Percentiles rank a stretch among this genome's conserved stretches.
These are phyloP conservation scores for Echinops telfairi DNA, from an alignment of 2,113 vertebrate genomes.

Conservation along the genomic window DNA sequence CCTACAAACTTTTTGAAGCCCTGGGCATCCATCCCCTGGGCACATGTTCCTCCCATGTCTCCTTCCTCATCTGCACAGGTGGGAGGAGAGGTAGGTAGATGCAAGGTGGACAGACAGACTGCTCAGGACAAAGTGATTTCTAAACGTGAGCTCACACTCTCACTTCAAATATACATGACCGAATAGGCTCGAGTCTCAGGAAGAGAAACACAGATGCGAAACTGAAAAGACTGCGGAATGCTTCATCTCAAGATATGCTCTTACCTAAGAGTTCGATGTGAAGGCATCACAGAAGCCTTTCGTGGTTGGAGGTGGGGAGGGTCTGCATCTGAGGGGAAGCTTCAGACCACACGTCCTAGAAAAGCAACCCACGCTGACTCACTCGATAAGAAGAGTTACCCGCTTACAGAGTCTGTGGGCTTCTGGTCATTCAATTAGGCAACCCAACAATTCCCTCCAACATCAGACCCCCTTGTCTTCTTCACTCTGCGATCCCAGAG, in stretches of 20 bases:
- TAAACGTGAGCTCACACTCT: neutral
- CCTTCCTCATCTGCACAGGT: accelerated
- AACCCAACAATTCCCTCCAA: neutral
- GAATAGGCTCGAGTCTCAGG: neutral
- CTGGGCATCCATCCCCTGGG: too few relatives aligned
- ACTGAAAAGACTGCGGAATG: neutral
- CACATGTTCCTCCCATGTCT: too few relatives aligned
- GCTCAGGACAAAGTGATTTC: neutral
- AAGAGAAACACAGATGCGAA: neutral
- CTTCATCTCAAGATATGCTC: constrained; percentile 25
- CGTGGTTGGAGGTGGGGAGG: neutral
- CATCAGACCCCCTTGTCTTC: neutral
- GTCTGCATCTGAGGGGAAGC: neutral
- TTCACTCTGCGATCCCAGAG: neutral
- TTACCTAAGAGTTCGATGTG: neutral
- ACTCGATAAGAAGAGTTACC: neutral
- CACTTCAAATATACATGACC: neutral
- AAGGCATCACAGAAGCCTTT: neutral
- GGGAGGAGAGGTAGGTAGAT: accelerated
- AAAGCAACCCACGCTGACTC: neutral
- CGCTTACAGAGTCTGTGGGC: neutral
- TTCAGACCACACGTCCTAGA: neutral
- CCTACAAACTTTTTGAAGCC: too few relatives aligned
- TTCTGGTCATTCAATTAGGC: accelerated
- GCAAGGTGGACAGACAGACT: neutral